A percentile compares a stretch with the other conserved stretches of the same genome.
Conservation (phyloP, 2,797 vertebrate species). For the Dryobates pubescens region DNA sequence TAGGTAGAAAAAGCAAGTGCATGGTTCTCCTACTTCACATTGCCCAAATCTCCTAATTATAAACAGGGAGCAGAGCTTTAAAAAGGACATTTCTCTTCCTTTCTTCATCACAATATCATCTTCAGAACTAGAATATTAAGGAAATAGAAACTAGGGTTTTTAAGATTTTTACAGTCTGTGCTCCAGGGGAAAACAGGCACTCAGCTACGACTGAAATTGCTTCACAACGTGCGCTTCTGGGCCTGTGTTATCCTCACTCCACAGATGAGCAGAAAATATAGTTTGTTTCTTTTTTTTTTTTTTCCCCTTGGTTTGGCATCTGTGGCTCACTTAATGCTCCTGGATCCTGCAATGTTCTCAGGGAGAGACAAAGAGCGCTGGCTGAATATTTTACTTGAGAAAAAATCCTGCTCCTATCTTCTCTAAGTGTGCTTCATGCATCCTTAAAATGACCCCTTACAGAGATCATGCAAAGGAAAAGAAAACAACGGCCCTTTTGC, state of each 20-base stretch:
- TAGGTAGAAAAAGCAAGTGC: background rate
- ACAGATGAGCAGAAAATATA: conserved; percentile 80
- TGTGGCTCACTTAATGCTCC: conserved; percentile 69
- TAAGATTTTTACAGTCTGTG: conserved; percentile 74
- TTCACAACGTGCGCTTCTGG: conserved; percentile 73
- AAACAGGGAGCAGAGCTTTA: conserved; percentile 23
- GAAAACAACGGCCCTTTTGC: conserved; percentile 53
- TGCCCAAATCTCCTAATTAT: background rate
- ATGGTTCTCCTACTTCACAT: background rate
- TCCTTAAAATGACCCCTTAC: conserved; percentile 63
- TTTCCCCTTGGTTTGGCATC: conserved; percentile 59
- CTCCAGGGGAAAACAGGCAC: conserved; percentile 80
- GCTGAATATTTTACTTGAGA: conserved; percentile 42
- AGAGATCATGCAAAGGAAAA: conserved; percentile 36
- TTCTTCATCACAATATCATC: conserved; percentile 54
- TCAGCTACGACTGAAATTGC: conserved; percentile 80
- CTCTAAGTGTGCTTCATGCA: background rate
- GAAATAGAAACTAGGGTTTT: conserved; percentile 72
- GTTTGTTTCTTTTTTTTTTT: conserved; percentile 73
- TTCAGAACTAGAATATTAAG: conserved; percentile 77
- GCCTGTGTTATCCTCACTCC: conserved; percentile 76
- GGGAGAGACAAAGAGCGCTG: conserved; percentile 51
- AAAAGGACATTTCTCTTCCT: conserved; percentile 51
- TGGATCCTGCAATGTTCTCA: conserved; percentile 61
- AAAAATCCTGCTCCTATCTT: conserved; percentile 37